phyloP scores from a whole-genome alignment of 2,888 invertebrate genomes.

The Ennomos quercinarius region DNA sequence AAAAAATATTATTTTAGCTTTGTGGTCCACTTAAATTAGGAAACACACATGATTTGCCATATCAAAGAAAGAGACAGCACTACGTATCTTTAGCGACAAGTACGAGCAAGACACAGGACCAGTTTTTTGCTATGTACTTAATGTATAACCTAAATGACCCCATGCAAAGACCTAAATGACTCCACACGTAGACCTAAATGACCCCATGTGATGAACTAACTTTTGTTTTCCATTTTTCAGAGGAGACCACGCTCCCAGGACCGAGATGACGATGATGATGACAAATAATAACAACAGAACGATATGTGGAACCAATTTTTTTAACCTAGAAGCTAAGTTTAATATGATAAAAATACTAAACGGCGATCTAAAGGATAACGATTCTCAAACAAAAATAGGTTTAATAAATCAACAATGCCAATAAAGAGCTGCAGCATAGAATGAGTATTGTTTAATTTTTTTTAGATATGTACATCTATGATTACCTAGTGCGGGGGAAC shows the following conservation, averaged over 20 bases:
- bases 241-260: constrained; percentile 14
- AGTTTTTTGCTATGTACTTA: no score
- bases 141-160: no score
- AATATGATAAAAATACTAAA: neutral
- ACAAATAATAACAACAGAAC: neutral
- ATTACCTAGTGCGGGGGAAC: no score
- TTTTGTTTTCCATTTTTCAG: constrained; percentile 18
- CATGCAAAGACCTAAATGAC: no score
- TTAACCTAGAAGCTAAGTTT: neutral
- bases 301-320: neutral
- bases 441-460: constrained; percentile 1
- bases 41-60: no score
- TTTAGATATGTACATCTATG: no score
- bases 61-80: no score
- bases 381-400: neutral
- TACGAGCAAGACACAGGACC: no score
- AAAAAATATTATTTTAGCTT: no score
- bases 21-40: no score
- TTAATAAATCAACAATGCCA: constrained; percentile 11
- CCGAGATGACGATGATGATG: constrained; percentile 6
- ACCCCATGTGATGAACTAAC: neutral
- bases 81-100: no score
- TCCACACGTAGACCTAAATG: no score
- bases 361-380: constrained; percentile 3
- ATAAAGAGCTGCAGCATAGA: constrained; percentile 16